Base-by-base conservation (phyloP, 2,888 invertebrate species). In the Sphaerophoria taeniata region DNA sequence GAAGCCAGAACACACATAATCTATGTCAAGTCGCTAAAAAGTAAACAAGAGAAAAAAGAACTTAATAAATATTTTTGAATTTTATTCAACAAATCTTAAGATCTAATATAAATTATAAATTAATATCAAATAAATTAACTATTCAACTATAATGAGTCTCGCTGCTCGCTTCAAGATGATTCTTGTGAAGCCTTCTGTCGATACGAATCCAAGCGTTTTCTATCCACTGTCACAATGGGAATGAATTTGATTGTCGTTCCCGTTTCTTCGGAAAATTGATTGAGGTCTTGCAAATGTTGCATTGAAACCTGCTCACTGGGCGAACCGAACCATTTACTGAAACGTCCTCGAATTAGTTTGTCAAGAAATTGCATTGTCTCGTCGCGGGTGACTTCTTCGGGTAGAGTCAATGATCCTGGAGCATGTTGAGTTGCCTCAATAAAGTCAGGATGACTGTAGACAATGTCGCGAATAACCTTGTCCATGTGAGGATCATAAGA, bases 391-490 rank as follows among this genome's bases (percentile, higher is more conserved):
- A 73, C 60, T 0, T 88, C 87, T 39, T 89, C 87, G 0, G 91
- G 90, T 55, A 89, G 89, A 0, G 89, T 89, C 49, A 90, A 58
- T 2, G 87, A 84, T 12, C 90, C 90, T 9, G 63, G 56, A 24
- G 88, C 89, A 71, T 87, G 88, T 14, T 89, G 77, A 39, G 78
- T 69, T 33, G 84, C 88, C 3, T 90, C 88, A n/a, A 89, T 85
- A 43, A 91, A 90, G 6, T 89, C 89, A 2, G 90, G 89, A 88
- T 91, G 91, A 53, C 86, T 87, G 55, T 89, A 88, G 3, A 91
- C 87, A 61, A 91, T 89, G 43, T 89, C 89, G 7, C 89, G 87
- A 14, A 91, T 91, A 3, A 91, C 88, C 67, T 87, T 88, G 76
- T 91, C 91, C 72, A 91, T 88, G 4, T 90, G 88, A 2, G 88